phyloP scores from a whole-genome alignment of 2,113 vertebrate genomes.

The Hypomesus transpacificus region DNA sequence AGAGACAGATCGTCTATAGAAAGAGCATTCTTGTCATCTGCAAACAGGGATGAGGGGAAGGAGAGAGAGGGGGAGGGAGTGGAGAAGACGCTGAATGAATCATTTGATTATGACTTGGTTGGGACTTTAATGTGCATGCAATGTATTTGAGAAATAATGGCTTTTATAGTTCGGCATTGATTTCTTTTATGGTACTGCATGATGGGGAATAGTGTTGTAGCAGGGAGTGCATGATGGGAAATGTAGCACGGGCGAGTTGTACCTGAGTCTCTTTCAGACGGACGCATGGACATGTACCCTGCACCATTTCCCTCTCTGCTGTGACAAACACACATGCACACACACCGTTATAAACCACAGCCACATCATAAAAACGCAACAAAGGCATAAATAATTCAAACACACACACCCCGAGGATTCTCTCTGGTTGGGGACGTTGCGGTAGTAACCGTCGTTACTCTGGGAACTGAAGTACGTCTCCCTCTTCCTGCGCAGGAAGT shows the following conservation, averaged over 20 bases:
- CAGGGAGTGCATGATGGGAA: not conserved
- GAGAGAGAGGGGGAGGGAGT: not conserved
- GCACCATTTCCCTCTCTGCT: constrained; percentile 72
- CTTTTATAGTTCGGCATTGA: too few species aligned
- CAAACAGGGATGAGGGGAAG: not conserved
- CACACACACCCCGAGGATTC: constrained; percentile 54
- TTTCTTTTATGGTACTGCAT: too few species aligned
- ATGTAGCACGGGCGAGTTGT: constrained; percentile 2
- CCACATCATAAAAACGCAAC: not conserved
- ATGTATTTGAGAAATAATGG: not conserved
- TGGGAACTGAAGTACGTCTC: constrained; percentile 90
- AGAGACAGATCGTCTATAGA: constrained; percentile 83
- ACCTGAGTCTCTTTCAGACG: constrained; percentile 76
- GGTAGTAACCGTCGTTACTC: constrained; percentile 82
- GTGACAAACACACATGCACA: not conserved
- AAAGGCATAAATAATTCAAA: not conserved
- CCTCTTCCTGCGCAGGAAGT: constrained; percentile 93
- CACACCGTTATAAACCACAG: not conserved
- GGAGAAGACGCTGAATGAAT: not conserved
- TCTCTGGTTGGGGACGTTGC: constrained; percentile 72
- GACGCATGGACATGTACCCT: constrained; percentile 93
- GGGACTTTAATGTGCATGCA: not conserved
- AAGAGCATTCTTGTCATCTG: constrained; percentile 74
- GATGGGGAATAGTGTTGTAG: too few species aligned
- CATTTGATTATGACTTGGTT: not conserved